phyloP scores from a whole-genome alignment of 2,113 vertebrate genomes.

The Junco hyemalis region DNA sequence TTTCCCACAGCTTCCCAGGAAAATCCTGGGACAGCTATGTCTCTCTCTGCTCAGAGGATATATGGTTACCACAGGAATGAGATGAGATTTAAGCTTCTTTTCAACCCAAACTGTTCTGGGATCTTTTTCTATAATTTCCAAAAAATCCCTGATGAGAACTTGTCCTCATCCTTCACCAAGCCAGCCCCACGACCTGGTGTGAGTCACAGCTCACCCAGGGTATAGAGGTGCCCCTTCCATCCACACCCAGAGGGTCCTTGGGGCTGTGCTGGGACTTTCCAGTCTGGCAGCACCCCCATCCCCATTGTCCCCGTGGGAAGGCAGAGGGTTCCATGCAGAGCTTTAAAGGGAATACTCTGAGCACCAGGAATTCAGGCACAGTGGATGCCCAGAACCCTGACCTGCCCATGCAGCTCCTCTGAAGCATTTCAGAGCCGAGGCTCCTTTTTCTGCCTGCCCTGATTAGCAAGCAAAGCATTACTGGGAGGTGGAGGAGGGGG shows the following conservation, averaged over 20 bases:
- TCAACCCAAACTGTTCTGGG: not conserved
- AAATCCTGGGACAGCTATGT: too few relatives aligned
- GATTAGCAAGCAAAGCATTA: not conserved
- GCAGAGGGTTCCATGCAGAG: fast-evolving
- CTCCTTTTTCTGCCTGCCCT: not conserved
- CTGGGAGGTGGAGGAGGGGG: not conserved
- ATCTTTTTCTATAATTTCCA: not conserved
- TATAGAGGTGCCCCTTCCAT: fast-evolving
- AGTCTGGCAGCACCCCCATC: not conserved
- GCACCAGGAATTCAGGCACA: not conserved
- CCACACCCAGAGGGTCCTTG: not conserved
- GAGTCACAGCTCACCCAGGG: fast-evolving
- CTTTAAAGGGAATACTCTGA: not conserved
- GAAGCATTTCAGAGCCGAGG: not conserved
- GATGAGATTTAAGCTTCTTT: not conserved
- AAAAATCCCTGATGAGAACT: not conserved
- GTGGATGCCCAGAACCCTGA: not conserved
- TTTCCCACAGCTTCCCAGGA: too few relatives aligned
- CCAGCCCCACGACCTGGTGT: fast-evolving
- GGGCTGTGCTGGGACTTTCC: not conserved
- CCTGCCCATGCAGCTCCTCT: not conserved
- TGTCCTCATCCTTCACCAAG: fast-evolving
- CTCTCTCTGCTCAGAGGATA: too few relatives aligned
- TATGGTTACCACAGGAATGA: too few relatives aligned
- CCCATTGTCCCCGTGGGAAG: not conserved